These are phyloP conservation scores for Phainopepla nitens DNA, from an alignment of 2,113 vertebrate genomes.

Conservation along the genomic window DNA sequence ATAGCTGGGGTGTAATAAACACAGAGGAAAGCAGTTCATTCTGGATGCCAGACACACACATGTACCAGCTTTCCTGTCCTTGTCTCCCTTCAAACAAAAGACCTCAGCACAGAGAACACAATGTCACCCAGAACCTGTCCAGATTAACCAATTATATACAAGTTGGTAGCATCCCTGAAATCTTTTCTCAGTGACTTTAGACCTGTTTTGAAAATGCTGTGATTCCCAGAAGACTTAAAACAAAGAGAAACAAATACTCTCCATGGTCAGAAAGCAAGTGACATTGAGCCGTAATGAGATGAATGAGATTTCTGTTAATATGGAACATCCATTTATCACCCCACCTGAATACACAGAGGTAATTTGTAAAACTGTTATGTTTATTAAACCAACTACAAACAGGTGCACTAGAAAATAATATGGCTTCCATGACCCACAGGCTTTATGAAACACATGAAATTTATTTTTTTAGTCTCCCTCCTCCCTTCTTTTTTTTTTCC, in stretches of 20 bases:
- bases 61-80: not conserved
- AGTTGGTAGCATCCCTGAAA: not conserved
- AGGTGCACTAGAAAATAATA: not conserved
- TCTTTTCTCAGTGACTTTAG: not conserved
- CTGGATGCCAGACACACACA: not conserved
- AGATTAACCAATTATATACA: not conserved
- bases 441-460: not conserved
- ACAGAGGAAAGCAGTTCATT: not conserved
- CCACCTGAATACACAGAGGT: not conserved
- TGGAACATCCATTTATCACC: not conserved
- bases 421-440: not conserved
- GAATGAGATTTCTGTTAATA: not conserved
- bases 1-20: not conserved
- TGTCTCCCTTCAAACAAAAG: not conserved
- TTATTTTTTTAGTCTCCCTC: not conserved
- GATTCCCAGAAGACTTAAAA: not conserved
- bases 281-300: not conserved
- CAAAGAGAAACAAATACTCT: not conserved
- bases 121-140: not conserved
- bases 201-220: not conserved
- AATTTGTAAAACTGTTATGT: not conserved
- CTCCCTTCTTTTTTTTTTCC: rapidly evolving
- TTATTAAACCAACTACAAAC: not conserved
- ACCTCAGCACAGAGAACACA: not conserved
- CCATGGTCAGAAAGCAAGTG: not conserved